Evolutionary conservation across 2,888 invertebrate species (phyloP).

Genomic region (Drosophila colorata): DNA sequence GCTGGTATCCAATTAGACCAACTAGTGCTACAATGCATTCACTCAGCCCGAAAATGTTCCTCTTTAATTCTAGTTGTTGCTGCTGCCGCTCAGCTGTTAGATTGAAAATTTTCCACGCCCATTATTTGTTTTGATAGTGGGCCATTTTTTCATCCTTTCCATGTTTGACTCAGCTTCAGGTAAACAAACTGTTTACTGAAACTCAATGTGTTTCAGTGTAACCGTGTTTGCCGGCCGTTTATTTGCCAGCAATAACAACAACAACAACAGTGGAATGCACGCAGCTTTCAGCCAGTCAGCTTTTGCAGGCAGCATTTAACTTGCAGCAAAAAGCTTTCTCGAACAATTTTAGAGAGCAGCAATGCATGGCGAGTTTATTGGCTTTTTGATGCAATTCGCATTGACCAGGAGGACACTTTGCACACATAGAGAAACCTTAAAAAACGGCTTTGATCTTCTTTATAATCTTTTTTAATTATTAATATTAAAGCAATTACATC

Average conservation of each 20-base stretch:
- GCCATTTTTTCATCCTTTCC: slow-evolving; percentile 42
- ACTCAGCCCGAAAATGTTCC: not conserved
- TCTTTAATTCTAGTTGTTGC: slow-evolving; percentile 18
- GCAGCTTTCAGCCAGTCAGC: slow-evolving; percentile 64
- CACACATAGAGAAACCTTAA: no score
- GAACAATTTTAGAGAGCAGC: slow-evolving; percentile 13
- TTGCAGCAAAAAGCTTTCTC: slow-evolving; percentile 57
- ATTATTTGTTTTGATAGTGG: slow-evolving; percentile 23
- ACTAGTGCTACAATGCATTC: slow-evolving; percentile 7
- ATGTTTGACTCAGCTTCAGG: slow-evolving; percentile 22
- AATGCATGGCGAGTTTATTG: slow-evolving; percentile 49
- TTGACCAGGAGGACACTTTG: not conserved
- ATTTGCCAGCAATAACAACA: slow-evolving; percentile 21
- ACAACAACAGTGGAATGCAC: slow-evolving; percentile 24
- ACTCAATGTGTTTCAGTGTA: no score
- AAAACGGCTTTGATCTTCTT: not conserved
- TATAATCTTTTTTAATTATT: no score
- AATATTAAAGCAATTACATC: not conserved
- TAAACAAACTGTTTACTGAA: slow-evolving; percentile 48
- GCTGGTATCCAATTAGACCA: slow-evolving; percentile 55
- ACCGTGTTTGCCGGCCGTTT: slow-evolving; percentile 51
- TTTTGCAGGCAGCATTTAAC: slow-evolving; percentile 56
- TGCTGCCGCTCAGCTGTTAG: slow-evolving; percentile 64
- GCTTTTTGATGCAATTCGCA: slow-evolving; percentile 27
- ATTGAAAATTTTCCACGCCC: slow-evolving; percentile 50